phyloP scores from a whole-genome alignment of 1,140 invertebrate species.

The Drosophila takahashii region DNA sequence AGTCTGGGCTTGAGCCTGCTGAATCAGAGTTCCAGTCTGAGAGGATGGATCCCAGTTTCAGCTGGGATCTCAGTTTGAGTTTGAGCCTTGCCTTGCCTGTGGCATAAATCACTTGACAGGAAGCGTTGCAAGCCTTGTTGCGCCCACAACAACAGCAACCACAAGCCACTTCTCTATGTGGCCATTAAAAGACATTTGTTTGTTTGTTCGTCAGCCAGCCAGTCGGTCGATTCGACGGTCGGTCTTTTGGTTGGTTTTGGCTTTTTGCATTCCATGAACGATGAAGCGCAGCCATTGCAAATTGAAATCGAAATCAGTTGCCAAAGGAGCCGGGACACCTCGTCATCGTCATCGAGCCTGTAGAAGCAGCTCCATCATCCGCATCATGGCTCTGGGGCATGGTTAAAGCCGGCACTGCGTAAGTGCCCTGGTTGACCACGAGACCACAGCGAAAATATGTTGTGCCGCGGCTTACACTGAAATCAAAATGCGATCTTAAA shows the following conservation, averaged over 20 bases:
- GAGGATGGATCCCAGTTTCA: slow-evolving; percentile 28
- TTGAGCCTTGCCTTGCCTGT: slow-evolving; percentile 62
- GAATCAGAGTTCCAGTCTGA: background rate
- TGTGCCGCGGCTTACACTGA: slow-evolving; percentile 13
- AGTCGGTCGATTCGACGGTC: slow-evolving; percentile 4
- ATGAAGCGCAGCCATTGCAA: slow-evolving; percentile 70
- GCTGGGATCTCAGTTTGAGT: slow-evolving; percentile 7
- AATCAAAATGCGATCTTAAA: background rate
- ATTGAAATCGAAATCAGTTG: slow-evolving; percentile 83
- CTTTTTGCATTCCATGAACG: slow-evolving; percentile 63
- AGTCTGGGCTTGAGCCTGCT: slow-evolving; percentile 12
- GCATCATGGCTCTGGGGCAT: slow-evolving; percentile 54
- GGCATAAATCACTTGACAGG: slow-evolving; percentile 83
- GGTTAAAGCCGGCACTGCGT: slow-evolving; percentile 52
- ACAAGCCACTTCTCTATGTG: slow-evolving; percentile 64
- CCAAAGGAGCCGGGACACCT: slow-evolving; percentile 43
- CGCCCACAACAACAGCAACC: slow-evolving; percentile 65
- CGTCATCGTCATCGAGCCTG: slow-evolving; percentile 44
- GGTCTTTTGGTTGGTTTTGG: slow-evolving; percentile 25
- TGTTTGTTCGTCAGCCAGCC: slow-evolving; percentile 49
- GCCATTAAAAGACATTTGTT: slow-evolving; percentile 82
- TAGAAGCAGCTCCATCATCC: slow-evolving; percentile 29
- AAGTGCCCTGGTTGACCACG: slow-evolving; percentile 76
- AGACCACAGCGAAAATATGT: slow-evolving; percentile 66
- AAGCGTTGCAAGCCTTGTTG: slow-evolving; percentile 81